Evolutionary conservation across 2,113 vertebrate species (phyloP).

Genomic region (Rhinopomastus cyanomelas): DNA sequence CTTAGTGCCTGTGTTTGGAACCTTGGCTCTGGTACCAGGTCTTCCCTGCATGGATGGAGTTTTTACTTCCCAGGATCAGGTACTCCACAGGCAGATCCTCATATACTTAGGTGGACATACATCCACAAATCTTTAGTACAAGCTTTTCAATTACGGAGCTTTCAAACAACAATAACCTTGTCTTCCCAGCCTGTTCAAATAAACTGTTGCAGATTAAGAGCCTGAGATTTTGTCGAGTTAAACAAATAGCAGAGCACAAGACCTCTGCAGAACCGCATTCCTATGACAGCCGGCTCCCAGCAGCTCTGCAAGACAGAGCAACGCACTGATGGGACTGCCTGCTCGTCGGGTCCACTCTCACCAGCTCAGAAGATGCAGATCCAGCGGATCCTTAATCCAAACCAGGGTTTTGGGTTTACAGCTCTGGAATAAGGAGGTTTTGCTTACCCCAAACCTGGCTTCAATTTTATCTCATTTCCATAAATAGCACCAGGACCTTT

Average conservation of each 20-base stretch:
- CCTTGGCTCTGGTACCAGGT: background rate
- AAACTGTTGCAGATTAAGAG: slow-evolving; percentile 49
- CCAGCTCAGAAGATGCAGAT: slow-evolving; percentile 15
- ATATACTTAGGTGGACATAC: background rate
- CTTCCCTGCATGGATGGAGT: background rate
- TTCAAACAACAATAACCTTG: slow-evolving; percentile 18
- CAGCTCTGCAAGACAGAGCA: background rate
- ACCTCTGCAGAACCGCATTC: background rate
- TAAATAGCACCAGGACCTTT: slow-evolving; percentile 59
- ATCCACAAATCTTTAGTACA: background rate
- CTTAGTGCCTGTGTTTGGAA: background rate
- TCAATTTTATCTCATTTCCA: slow-evolving; percentile 70
- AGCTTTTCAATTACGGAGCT: background rate
- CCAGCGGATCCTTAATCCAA: slow-evolving; percentile 37
- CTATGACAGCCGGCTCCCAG: background rate
- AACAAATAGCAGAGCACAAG: background rate
- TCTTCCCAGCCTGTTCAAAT: slow-evolving; percentile 27
- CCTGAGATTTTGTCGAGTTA: slow-evolving; percentile 35
- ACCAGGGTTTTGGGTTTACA: slow-evolving; percentile 57
- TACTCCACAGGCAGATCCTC: background rate
- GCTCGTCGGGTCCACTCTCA: background rate
- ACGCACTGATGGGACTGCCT: accelerated
- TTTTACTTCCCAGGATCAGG: background rate
- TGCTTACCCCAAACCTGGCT: slow-evolving; percentile 62
- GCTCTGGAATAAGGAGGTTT: slow-evolving; percentile 33